These are phyloP conservation scores for Lycophotia porphyrea DNA, from an alignment of 2,888 invertebrate genomes.

Conservation along the genomic window DNA sequence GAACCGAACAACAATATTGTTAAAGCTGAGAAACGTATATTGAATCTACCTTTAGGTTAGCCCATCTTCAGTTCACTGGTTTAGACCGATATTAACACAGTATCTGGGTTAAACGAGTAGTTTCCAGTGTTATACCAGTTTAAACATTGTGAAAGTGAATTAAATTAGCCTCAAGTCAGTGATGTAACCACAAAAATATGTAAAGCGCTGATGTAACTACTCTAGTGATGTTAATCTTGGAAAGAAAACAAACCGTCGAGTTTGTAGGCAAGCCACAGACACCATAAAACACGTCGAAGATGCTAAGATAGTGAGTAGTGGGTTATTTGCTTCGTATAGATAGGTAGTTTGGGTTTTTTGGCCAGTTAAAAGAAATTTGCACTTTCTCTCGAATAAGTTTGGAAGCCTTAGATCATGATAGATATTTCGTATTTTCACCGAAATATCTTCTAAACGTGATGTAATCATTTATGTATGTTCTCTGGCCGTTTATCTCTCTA, in stretches of 20 bases:
- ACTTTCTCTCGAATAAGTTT: neutral
- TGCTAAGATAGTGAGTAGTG: neutral
- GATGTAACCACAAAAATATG: conserved; percentile 53
- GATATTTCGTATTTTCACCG: neutral
- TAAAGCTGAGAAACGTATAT: neutral
- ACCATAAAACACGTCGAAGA: conserved; percentile 10
- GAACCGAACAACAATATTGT: neutral
- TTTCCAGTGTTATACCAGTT: conserved; percentile 10
- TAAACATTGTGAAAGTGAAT: conserved; percentile 53
- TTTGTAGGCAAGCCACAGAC: conserved; percentile 20
- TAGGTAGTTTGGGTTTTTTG: neutral
- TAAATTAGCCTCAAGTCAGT: conserved; percentile 41
- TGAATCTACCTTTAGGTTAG: neutral
- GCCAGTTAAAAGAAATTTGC: neutral
- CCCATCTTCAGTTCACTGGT: neutral
- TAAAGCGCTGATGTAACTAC: conserved; percentile 43
- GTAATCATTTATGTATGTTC: neutral
- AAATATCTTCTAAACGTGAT: neutral
- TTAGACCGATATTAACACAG: neutral
- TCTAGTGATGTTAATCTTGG: conserved; percentile 42
- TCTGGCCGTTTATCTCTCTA: neutral
- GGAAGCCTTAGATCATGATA: neutral
- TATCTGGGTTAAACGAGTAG: conserved; percentile 35
- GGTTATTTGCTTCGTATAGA: neutral
- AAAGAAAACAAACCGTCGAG: conserved; percentile 37